These are phyloP conservation scores for Neuroterus valhalla DNA, from an alignment of 1,140 invertebrate species.

Conservation along the genomic window DNA sequence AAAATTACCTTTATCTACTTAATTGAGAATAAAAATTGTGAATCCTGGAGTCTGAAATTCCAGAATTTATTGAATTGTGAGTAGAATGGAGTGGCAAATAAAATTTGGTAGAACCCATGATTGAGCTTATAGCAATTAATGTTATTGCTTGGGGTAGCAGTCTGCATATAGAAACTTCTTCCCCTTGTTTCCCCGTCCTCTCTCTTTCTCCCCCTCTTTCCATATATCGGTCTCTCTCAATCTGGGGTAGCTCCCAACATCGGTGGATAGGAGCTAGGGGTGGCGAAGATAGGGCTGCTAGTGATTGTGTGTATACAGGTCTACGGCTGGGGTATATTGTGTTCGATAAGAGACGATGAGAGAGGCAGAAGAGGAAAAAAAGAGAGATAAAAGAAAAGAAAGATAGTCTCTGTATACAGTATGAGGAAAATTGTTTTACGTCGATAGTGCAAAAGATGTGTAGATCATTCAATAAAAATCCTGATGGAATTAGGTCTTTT, in stretches of 20 bases:
- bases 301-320: constrained; percentile 39
- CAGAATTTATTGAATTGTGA: background rate
- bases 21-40: too few species aligned
- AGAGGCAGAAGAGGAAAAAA: background rate
- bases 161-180: background rate
- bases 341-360: constrained; percentile 43
- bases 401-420: constrained; percentile 39
- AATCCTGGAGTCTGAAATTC: background rate
- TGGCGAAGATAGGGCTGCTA: constrained; percentile 45
- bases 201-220: constrained; percentile 33
- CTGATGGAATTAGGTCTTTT: background rate
- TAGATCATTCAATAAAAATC: background rate
- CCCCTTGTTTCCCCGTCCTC: constrained; percentile 5
- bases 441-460: constrained; percentile 29
- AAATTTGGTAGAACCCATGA: constrained; percentile 44
- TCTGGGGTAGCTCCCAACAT: constrained; percentile 38
- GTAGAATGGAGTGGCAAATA: background rate
- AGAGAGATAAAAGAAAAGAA: constrained; percentile 40
- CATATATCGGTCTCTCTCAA: constrained; percentile 21
- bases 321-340: constrained; percentile 38
- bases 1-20: too few species aligned
- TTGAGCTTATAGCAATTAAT: constrained; percentile 71
- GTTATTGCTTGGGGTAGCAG: constrained; percentile 61
- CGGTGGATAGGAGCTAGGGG: constrained; percentile 24
- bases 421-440: constrained; percentile 42